Evolutionary conservation across 2,797 vertebrate genomes (phyloP), one percentile per base, ranked within the genome.

Genomic region (Phataginus tricuspis): DNA sequence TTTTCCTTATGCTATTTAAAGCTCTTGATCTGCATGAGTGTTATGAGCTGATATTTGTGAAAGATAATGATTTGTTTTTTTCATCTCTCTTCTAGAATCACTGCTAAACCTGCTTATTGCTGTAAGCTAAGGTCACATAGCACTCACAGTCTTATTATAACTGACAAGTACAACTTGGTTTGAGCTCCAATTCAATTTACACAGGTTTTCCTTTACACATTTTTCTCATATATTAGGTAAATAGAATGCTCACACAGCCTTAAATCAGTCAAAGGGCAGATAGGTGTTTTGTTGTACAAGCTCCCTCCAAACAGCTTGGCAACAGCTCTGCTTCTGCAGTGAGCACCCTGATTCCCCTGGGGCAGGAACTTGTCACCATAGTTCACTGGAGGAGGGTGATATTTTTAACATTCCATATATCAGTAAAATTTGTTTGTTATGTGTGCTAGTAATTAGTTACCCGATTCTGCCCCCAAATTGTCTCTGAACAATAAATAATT

Each of bases 251-350:
- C 66, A 93, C 80, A 96, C 64, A 90, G 61, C 34, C 61, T 96
- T 93, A 96, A 97, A 95, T 74, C 92, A 96, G 97, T 97, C 77
- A 98, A 90, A 97, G 96, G 95, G 75, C 91, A 96, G 69, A 96
- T 55, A 82, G 68, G 90, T 78, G 51, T 89, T 96, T 63, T 97
- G n/a, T 82, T 72, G 4, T 42, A 12, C 90, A 95, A 84, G 83
- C 86, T 98, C 68, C 12, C 34, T 97, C 84, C 96, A 95, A 97
- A 97, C 53, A 95, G 95, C 57, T 94, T 91, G 86, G 90, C 79
- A 82, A 79, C 9, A 23, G 6, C 1, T 4, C 91, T 39, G 53
- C 31, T 63, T 80, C 5, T 0, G 27, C 19, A 7, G 18, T 78
- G 57, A 95, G 49, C 61, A 72, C 63, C 93, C 42, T 42, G 77